Evolutionary conservation across 1,140 invertebrate species (phyloP).

Genomic region (Nasonia longicornis): DNA sequence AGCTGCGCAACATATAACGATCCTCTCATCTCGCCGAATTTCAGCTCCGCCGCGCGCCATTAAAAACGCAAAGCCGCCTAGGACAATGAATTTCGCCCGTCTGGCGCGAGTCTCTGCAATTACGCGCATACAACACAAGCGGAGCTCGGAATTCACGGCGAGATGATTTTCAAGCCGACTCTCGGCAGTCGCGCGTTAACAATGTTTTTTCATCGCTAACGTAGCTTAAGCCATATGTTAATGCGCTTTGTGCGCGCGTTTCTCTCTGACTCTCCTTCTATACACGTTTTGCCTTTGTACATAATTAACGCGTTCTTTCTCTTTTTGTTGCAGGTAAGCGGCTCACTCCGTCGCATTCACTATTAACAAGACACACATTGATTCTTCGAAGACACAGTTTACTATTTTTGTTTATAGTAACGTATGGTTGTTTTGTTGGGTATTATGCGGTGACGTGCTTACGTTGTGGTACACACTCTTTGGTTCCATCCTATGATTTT

Average conservation of each 20-base stretch:
- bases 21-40: background rate
- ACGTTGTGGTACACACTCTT: background rate
- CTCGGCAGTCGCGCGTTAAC: conserved; percentile 27
- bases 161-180: conserved; percentile 32
- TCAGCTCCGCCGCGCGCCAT: background rate
- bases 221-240: conserved; percentile 16
- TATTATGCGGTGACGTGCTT: background rate
- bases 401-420: conserved; percentile 29
- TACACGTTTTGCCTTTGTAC: background rate
- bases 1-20: background rate
- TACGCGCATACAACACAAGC: background rate
- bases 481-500: background rate
- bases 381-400: conserved; percentile 23
- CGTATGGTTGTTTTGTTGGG: conserved; percentile 9
- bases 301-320: conserved; percentile 38
- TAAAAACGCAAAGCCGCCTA: background rate
- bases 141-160: conserved; percentile 11
- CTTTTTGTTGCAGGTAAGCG: conserved; percentile 53
- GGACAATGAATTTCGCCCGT: background rate
- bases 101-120: conserved; percentile 10
- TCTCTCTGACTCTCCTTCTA: background rate
- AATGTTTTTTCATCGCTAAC: conserved; percentile 6
- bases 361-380: conserved; percentile 1
- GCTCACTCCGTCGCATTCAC: conserved; percentile 24
- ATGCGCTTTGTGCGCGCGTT: conserved; percentile 39